These are phyloP conservation scores for Fopius arisanus DNA, from an alignment of 1,140 invertebrate species.

Conservation along the genomic window DNA sequence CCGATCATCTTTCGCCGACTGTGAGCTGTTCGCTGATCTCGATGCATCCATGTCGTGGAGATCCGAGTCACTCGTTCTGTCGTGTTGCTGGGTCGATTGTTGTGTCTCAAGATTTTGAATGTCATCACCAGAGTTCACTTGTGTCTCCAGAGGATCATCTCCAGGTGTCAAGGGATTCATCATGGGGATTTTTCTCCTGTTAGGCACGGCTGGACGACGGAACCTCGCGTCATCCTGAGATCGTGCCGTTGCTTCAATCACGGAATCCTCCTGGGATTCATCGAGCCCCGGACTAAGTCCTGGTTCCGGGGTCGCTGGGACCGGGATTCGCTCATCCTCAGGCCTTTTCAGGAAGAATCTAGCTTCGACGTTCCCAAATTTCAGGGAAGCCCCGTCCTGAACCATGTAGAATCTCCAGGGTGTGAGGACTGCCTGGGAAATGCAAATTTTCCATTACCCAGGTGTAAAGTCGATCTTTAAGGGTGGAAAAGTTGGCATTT, in stretches of 20 bases:
- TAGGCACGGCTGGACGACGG: background rate
- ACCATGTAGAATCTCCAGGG: slow-evolving; percentile 48
- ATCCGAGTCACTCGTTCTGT: background rate
- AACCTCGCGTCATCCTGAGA: background rate
- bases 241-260: background rate
- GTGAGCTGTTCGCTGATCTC: too few relatives aligned
- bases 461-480: background rate
- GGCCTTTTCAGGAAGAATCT: background rate
- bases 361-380: slow-evolving; percentile 40
- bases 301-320: slow-evolving; percentile 40
- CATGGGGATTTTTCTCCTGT: background rate
- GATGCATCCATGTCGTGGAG: background rate
- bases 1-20: background rate
- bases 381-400: slow-evolving; percentile 42
- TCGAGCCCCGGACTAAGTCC: background rate
- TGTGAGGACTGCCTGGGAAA: slow-evolving; percentile 40
- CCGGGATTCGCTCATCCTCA: slow-evolving; percentile 17
- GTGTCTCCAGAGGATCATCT: background rate
- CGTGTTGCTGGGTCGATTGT: background rate
- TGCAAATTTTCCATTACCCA: background rate
- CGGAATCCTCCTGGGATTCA: background rate
- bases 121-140: background rate
- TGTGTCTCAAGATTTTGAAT: background rate
- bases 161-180: background rate
- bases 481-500: too few relatives aligned